Percentiles rank a stretch among this genome's conserved stretches.
Conservation (phyloP, 92 coral and sea anemone species). For the Ricordea florida region DNA sequence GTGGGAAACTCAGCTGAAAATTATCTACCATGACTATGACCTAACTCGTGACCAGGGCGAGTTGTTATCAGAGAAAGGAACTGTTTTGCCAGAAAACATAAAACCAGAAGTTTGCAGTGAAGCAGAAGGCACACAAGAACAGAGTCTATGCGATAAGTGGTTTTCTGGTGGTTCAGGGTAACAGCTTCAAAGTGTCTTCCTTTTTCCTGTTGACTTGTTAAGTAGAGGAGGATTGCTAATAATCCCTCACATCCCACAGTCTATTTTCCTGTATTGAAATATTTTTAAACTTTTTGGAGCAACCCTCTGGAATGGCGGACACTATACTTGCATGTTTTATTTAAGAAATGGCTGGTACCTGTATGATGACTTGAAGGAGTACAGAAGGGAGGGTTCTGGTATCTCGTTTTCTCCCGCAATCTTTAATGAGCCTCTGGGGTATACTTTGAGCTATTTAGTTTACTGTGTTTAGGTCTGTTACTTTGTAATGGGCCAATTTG, state of each 20-base stretch:
- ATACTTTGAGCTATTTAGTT: conserved; percentile 49
- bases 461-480: conserved; percentile 39
- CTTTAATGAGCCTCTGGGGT: conserved; percentile 45
- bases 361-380: conserved; percentile 59
- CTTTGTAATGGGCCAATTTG: too few relatives aligned
- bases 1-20: conserved; percentile 57
- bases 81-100: not conserved
- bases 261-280: too few relatives aligned
- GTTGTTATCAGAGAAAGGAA: conserved; percentile 18
- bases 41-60: not conserved
- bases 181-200: conserved; percentile 54
- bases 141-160: conserved; percentile 48
- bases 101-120: conserved; percentile 12
- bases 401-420: conserved; percentile 17
- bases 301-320: too few relatives aligned
- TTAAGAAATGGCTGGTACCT: conserved; percentile 23
- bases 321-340: too few relatives aligned
- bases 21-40: conserved; percentile 35
- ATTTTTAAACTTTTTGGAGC: too few relatives aligned
- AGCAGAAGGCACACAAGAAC: conserved; percentile 22
- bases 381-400: conserved; percentile 31
- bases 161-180: conserved; percentile 13
- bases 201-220: too few relatives aligned
- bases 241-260: too few relatives aligned
- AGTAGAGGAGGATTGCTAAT: too few relatives aligned